These are phyloP conservation scores for Miichthys miiuy DNA, from an alignment of 2,797 vertebrate genomes.

Conservation along the genomic window DNA sequence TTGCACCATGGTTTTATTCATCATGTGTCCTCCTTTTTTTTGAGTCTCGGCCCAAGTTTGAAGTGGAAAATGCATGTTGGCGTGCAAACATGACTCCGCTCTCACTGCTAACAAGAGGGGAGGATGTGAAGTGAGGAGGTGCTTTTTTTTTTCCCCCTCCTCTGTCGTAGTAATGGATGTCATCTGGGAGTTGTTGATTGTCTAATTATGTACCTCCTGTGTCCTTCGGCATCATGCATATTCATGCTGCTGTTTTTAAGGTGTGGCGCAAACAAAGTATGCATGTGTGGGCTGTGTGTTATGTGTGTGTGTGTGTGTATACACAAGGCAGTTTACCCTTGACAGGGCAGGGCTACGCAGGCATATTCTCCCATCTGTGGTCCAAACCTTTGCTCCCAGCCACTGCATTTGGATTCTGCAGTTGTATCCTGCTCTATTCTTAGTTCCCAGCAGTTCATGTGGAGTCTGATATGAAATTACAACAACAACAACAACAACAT, in stretches of 20 bases:
- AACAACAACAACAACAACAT: conserved; percentile 50
- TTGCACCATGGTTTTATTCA: conserved; percentile 35
- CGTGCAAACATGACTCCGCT: conserved; percentile 51
- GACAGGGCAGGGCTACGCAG: conserved; percentile 80
- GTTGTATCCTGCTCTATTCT: conserved; percentile 78
- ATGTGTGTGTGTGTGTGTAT: conserved; percentile 40
- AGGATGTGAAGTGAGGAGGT: conserved; percentile 58
- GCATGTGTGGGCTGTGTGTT: conserved; percentile 4
- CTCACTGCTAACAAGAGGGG: conserved; percentile 59
- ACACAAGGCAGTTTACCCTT: conserved; percentile 82
- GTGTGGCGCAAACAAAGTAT: conserved; percentile 71
- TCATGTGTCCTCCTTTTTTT: conserved; percentile 25
- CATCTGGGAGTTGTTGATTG: conserved; percentile 82
- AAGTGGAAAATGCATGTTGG: conserved; percentile 67
- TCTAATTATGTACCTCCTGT: conserved; percentile 84
- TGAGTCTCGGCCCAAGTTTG: conserved; percentile 44
- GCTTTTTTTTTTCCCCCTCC: conserved; percentile 35
- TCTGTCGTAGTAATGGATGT: conserved; percentile 65
- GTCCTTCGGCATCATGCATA: conserved; percentile 85
- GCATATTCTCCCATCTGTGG: conserved; percentile 84
- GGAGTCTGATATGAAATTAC: conserved; percentile 60
- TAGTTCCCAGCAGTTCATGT: conserved; percentile 68
- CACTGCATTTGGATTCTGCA: conserved; percentile 78
- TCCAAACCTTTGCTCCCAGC: conserved; percentile 84
- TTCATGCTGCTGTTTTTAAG: conserved; percentile 83